Evolutionary conservation across 2,797 vertebrate genomes (phyloP).

Genomic region (Ctenosaura bakeri): DNA sequence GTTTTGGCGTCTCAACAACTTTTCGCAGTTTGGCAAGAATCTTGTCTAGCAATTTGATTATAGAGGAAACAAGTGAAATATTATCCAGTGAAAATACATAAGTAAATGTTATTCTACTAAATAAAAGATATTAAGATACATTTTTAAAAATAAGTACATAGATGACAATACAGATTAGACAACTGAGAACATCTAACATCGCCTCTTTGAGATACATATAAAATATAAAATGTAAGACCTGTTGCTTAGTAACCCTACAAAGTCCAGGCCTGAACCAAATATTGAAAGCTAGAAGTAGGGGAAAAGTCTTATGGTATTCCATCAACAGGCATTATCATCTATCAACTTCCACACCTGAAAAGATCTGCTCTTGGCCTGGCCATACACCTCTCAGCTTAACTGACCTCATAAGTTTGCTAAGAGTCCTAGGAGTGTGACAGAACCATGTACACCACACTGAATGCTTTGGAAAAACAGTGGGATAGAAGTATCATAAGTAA

Average conservation of each 20-base stretch:
- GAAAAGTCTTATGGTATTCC: neutral
- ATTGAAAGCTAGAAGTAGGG: neutral
- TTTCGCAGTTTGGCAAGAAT: conserved; percentile 74
- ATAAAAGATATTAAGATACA: conserved; percentile 69
- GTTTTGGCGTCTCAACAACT: conserved; percentile 73
- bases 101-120: conserved; percentile 67
- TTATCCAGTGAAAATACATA: conserved; percentile 76
- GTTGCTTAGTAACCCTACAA: neutral
- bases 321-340: neutral
- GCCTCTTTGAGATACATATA: neutral
- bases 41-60: conserved; percentile 72
- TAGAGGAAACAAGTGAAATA: conserved; percentile 76
- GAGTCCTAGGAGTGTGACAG: neutral
- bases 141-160: conserved; percentile 28
- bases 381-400: neutral
- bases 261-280: neutral
- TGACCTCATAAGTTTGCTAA: neutral
- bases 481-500: neutral
- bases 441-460: neutral
- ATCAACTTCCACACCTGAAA: neutral
- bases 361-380: neutral
- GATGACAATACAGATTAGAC: neutral
- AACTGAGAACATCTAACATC: conserved; percentile 28
- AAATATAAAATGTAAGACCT: neutral
- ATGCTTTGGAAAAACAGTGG: neutral